These are phyloP conservation scores for Menidia menidia DNA, from an alignment of 2,797 vertebrate genomes.

Conservation along the genomic window DNA sequence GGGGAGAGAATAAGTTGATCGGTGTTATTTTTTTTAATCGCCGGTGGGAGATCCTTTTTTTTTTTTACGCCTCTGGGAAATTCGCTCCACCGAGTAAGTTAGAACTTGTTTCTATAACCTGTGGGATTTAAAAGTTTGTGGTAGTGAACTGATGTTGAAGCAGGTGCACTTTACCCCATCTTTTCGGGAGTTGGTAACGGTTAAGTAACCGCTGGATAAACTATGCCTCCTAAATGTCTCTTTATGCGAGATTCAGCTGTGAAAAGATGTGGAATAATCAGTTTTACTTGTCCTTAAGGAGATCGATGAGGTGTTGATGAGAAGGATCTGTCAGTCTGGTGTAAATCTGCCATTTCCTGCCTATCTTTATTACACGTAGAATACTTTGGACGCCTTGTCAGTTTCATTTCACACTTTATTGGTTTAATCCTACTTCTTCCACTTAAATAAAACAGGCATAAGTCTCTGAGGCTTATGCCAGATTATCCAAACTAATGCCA, in stretches of 20 bases:
- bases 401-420: slow-evolving; percentile 20
- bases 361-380: neutral
- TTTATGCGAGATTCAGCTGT: too few species aligned
- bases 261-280: neutral
- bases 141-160: neutral
- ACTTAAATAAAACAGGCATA: slow-evolving; percentile 37
- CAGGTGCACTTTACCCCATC: neutral
- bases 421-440: slow-evolving; percentile 39
- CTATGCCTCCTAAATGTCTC: neutral
- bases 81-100: slow-evolving; percentile 29
- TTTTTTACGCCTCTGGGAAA: neutral
- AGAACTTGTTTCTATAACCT: neutral
- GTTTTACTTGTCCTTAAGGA: neutral
- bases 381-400: neutral
- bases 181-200: neutral
- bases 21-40: too few species aligned
- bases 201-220: neutral
- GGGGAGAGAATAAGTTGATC: neutral
- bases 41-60: neutral
- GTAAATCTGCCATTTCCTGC: neutral
- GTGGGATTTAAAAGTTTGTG: neutral
- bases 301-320: neutral
- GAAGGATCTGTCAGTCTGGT: neutral
- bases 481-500: slow-evolving; percentile 9
- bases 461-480: neutral